Percentiles rank a stretch among this genome's conserved stretches.
phyloP scores from a whole-genome alignment of 2,113 vertebrate genomes.

The Anseranas semipalmata region DNA sequence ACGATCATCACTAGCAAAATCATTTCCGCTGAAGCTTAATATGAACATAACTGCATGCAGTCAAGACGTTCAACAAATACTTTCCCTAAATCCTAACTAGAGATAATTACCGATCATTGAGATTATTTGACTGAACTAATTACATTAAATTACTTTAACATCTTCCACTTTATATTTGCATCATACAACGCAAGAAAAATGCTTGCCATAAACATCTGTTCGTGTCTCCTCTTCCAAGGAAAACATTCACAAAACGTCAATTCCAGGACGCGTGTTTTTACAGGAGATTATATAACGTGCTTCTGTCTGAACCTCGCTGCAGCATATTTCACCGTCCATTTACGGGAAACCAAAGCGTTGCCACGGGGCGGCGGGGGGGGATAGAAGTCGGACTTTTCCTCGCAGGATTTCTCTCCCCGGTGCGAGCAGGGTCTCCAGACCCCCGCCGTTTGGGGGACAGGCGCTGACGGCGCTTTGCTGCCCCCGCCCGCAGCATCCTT shows the following conservation, averaged over 20 bases:
- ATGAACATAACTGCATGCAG: background rate
- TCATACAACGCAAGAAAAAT: background rate
- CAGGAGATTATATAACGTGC: conserved; percentile 63
- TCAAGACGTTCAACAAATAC: background rate
- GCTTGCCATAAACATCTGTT: background rate
- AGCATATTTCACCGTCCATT: background rate
- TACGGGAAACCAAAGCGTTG: background rate
- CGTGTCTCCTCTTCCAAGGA: background rate
- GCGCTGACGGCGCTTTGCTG: accelerated
- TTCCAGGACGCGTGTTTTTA: background rate
- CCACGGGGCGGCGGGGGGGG: background rate
- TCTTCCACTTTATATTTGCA: background rate
- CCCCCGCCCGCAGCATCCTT: background rate
- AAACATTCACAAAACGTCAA: background rate
- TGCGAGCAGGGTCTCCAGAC: background rate
- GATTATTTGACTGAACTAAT: background rate
- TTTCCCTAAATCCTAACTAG: background rate
- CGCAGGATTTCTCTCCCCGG: background rate
- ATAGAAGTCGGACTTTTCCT: background rate
- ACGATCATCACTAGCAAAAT: background rate
- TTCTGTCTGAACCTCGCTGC: background rate
- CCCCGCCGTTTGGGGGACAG: background rate
- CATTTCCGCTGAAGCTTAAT: background rate
- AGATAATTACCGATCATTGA: background rate
- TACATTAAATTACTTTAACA: background rate